Evolutionary conservation across 2,113 vertebrate species (phyloP), one percentile per base, ranked within the genome.

Genomic region (Brevimyrus niger): DNA sequence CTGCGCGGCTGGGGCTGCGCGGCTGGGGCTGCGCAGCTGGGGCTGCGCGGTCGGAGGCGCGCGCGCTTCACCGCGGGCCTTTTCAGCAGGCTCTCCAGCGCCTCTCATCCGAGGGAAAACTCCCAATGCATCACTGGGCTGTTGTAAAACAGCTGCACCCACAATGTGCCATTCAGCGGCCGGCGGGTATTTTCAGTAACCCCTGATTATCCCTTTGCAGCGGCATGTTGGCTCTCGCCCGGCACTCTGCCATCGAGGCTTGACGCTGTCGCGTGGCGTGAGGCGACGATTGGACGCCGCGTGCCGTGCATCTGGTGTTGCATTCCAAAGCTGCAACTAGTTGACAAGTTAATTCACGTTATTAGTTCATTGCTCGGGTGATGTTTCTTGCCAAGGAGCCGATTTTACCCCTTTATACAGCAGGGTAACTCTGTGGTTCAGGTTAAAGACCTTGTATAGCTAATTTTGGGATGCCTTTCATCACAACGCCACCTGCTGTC

Each of bases 201-300:
- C 50, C 85, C n/a, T 87, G 85, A 87, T 87, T 87, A 87, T 87
- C 85, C 85, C 13, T 86, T 50, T 50, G 47, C 47, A 86, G n/a
- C 13, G 21, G 6, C 2, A 2, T 80, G 31, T 80, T 42, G 17
- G 13, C 31, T 87, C 50, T 55, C 48, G 47, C 17, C 61, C 48
- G 27, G 31, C 27, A 50, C 85, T 38, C 27, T 38, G 48, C 85
- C n/a, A 87, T 55, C 85, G 8, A 31, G 47, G 83, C 47, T 86
- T 50, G 48, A 87, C 31, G 23, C n/a, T 31, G 85, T 55, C 85
- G n/a, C 27, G 17, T 47, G 85, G 48, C 13, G 15, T 8, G 50
- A 35, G 47, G 50, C 50, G 31, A 55, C 50, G 50, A 87, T 87
- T 87, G 50, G 50, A 87, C 50, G 0, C 48, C 27, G 1, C 50